Conservation (phyloP, 2,888 invertebrate species). For the Seira sanloemensis region DNA sequence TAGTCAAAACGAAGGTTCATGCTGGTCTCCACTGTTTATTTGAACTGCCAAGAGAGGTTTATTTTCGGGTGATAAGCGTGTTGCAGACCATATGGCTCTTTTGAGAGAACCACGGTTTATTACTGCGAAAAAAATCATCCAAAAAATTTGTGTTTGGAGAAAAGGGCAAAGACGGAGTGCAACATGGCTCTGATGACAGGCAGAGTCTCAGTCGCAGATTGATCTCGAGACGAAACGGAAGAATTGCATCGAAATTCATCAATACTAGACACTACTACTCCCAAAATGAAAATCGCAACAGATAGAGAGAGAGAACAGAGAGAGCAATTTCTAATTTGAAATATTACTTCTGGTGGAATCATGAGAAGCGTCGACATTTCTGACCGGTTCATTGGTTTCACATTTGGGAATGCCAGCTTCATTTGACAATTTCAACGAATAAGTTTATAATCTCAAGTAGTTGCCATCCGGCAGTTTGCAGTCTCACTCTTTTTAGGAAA, state of each 20-base stretch:
- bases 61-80: slow-evolving; percentile 71
- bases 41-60: slow-evolving; percentile 71
- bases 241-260: slow-evolving; percentile 13
- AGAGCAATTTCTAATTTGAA: slow-evolving; percentile 4
- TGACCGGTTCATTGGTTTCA: background rate
- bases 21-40: slow-evolving; percentile 69
- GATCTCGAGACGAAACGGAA: background rate
- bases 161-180: background rate
- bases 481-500: slow-evolving; percentile 21
- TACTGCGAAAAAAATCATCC: slow-evolving; percentile 20
- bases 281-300: slow-evolving; percentile 16
- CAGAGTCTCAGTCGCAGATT: background rate
- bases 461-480: background rate
- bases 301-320: background rate
- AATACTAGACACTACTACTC: no score
- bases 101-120: slow-evolving; percentile 41
- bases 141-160: slow-evolving; percentile 1
- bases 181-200: slow-evolving; percentile 26
- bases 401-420: background rate
- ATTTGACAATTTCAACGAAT: background rate
- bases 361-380: no score
- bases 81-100: slow-evolving; percentile 66
- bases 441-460: background rate
- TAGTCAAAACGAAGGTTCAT: slow-evolving; percentile 66
- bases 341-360: background rate